Evolutionary conservation across 2,113 vertebrate species (phyloP), one percentile per base, ranked within the genome.

Genomic region (Limnothrissa miodon): DNA sequence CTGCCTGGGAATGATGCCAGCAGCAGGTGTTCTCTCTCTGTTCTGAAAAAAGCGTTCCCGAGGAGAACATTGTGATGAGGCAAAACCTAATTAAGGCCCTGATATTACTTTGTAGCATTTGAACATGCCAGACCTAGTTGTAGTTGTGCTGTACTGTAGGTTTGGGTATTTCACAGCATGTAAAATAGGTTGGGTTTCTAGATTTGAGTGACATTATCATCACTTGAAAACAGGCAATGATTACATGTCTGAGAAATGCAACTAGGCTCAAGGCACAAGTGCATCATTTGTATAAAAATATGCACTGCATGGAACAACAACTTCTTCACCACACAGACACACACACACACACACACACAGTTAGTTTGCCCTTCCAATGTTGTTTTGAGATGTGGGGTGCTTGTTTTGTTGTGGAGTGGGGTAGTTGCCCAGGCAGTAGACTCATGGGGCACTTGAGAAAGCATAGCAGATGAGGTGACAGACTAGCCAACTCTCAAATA

Each of bases 401-500:
- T 42, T 74, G 66, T 74, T 5, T 74, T 66, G 33, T 74, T 5
- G 59, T 6, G 59, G 4, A 74, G 66, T 74, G 66, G 66, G 29
- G 29, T 33, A 74, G 66, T 29, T 23, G 66, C 66, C 66, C 29
- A 74, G 29, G 11, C 66, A 74, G 29, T 74, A 5, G 13, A 11
- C 66, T 74, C 66, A 39, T 36, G 29, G 66, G 66, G 29, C 46
- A 81, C 74, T 81, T 45, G 25, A 25, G 62, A 66, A 10, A 5
- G 36, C 21, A 39, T 81, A 59, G 25, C 36, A 70, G 80, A 84
- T 51, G 59, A 59, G 51, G 29, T 46, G 81, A 44, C 56, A 70
- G 66, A 74, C 29, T 13, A 33, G 66, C 66, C 29, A 74, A 74
- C 66, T 74, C 2, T 4, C 33, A 5, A 15, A 36, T 10, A 36